A percentile compares a stretch with the other conserved stretches of the same genome.
phyloP scores from a whole-genome alignment of 2,797 vertebrate species.

The Darevskia mixta region DNA sequence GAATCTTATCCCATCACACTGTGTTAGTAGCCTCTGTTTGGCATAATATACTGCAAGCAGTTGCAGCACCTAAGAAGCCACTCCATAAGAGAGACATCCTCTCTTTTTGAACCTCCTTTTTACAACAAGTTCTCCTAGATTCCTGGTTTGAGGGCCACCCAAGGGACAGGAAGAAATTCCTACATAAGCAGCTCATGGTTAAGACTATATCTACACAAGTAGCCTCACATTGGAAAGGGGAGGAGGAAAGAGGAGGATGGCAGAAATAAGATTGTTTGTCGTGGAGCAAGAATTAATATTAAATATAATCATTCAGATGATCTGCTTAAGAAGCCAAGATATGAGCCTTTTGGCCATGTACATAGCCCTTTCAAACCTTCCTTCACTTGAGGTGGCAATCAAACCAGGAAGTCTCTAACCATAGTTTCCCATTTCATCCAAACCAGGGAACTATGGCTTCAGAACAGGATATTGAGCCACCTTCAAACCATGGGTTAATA shows the following conservation, averaged over 20 bases:
- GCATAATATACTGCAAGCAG: accelerated
- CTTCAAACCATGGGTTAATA: too few relatives aligned
- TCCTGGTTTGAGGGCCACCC: neutral
- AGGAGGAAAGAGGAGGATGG: neutral
- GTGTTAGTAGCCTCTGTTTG: neutral
- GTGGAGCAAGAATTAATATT: neutral
- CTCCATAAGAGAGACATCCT: neutral
- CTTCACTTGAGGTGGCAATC: neutral
- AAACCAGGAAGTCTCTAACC: neutral
- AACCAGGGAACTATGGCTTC: neutral
- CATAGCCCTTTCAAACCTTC: neutral
- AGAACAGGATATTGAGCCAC: neutral
- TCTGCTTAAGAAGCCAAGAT: neutral
- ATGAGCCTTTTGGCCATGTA: neutral
- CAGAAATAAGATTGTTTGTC: neutral
- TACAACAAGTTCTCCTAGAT: neutral
- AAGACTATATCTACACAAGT: neutral
- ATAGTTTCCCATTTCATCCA: neutral
- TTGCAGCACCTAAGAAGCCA: neutral
- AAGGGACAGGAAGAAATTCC: neutral
- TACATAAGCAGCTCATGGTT: neutral
- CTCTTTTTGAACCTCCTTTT: neutral
- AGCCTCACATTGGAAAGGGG: neutral
- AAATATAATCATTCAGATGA: neutral
- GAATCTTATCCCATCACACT: neutral